phyloP scores from a whole-genome alignment of 2,888 invertebrate genomes.

The Reticulitermes lucifugus region DNA sequence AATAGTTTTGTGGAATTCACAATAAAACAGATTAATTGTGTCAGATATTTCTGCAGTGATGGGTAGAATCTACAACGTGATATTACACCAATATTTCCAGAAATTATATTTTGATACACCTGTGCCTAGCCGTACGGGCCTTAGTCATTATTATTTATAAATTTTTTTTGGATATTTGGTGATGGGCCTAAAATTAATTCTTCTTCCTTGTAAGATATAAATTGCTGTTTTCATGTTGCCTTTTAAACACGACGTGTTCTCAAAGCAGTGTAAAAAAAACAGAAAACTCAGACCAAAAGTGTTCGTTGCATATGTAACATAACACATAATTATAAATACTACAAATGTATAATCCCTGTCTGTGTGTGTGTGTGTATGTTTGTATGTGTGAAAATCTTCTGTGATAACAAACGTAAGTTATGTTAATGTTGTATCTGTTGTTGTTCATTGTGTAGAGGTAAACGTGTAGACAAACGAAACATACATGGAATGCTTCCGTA shows the following conservation, averaged over 20 bases:
- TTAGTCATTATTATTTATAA: not conserved
- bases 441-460: conserved; percentile 36
- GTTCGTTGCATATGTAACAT: conserved; percentile 33
- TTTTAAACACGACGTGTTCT: conserved; percentile 13
- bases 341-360: not conserved
- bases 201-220: not conserved
- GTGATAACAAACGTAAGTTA: conserved; percentile 46
- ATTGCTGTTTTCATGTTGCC: conserved; percentile 30
- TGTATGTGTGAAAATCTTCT: conserved; percentile 44
- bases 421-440: conserved; percentile 42
- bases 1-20: no score
- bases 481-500: conserved; percentile 59
- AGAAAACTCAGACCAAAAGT: conserved; percentile 28
- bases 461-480: conserved; percentile 35
- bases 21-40: not conserved
- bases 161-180: not conserved
- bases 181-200: conserved; percentile 12
- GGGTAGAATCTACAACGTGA: no score
- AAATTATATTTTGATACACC: no score
- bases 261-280: not conserved
- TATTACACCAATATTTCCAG: no score
- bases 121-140: not conserved
- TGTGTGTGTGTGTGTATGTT: conserved; percentile 1
- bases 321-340: not conserved
- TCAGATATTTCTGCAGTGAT: not conserved